These are phyloP conservation scores for Phenganax marumi DNA, from an alignment of 92 coral and sea anemone species.

Conservation along the genomic window DNA sequence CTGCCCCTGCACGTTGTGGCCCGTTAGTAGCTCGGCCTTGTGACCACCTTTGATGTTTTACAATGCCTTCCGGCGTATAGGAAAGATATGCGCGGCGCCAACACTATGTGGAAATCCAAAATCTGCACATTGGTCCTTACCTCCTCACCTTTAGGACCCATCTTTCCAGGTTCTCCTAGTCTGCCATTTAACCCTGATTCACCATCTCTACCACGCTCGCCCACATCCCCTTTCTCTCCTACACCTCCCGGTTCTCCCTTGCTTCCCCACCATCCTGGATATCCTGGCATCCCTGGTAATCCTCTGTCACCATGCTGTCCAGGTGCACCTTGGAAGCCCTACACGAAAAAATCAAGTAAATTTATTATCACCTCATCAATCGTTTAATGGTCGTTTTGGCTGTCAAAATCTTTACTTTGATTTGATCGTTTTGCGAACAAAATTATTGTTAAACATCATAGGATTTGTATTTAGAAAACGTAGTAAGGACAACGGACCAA, in stretches of 20 bases:
- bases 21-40: too few species aligned
- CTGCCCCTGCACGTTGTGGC: too few species aligned
- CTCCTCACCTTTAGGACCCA: conserved; percentile 20
- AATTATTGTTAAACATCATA: too few species aligned
- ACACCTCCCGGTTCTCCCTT: background rate
- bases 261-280: conserved; percentile 17
- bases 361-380: too few species aligned
- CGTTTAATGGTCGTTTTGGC: background rate
- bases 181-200: conserved; percentile 5
- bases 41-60: too few species aligned
- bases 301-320: background rate
- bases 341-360: background rate
- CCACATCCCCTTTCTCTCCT: conserved; percentile 16
- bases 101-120: background rate
- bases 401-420: background rate
- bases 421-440: too few species aligned
- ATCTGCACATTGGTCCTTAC: background rate
- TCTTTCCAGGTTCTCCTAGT: conserved; percentile 22
- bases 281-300: background rate
- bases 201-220: conserved; percentile 17
- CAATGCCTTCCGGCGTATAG: too few species aligned
- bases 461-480: too few species aligned
- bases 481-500: too few species aligned
- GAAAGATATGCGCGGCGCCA: too few species aligned
- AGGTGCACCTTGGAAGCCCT: conserved; percentile 1